phyloP scores from a whole-genome alignment of 2,888 invertebrate genomes.

The Achlya flavicornis region DNA sequence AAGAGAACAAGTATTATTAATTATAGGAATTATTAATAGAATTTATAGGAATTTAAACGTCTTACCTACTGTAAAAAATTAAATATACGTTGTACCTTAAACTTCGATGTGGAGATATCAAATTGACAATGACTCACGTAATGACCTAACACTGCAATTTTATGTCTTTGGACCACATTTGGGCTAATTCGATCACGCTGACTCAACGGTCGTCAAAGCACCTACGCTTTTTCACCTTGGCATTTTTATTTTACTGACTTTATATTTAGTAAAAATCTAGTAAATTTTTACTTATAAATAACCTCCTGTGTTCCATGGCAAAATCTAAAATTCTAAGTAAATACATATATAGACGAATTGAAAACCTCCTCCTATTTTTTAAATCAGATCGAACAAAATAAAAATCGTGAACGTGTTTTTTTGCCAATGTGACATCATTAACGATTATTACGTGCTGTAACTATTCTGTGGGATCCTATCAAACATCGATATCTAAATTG shows the following conservation, averaged over 20 bases:
- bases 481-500: constrained; percentile 31
- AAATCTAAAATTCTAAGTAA: no score
- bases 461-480: constrained; percentile 35
- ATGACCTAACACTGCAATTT: constrained; percentile 4
- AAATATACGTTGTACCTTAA: neutral
- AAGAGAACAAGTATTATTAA: constrained; percentile 18
- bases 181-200: constrained; percentile 7
- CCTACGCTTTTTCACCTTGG: constrained; percentile 10
- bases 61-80: no score
- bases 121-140: neutral
- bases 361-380: no score
- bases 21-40: no score
- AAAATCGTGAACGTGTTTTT: constrained; percentile 8
- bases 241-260: neutral
- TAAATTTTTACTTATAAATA: no score
- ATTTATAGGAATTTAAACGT: no score
- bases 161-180: neutral
- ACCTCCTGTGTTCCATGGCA: no score
- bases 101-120: neutral
- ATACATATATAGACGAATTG: no score
- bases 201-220: constrained; percentile 1
- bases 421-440: constrained; percentile 8
- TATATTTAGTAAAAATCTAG: no score
- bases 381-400: neutral
- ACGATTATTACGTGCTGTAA: constrained; percentile 36